Evolutionary conservation across 2,113 vertebrate species (phyloP).

Genomic region (Noctilio leporinus): DNA sequence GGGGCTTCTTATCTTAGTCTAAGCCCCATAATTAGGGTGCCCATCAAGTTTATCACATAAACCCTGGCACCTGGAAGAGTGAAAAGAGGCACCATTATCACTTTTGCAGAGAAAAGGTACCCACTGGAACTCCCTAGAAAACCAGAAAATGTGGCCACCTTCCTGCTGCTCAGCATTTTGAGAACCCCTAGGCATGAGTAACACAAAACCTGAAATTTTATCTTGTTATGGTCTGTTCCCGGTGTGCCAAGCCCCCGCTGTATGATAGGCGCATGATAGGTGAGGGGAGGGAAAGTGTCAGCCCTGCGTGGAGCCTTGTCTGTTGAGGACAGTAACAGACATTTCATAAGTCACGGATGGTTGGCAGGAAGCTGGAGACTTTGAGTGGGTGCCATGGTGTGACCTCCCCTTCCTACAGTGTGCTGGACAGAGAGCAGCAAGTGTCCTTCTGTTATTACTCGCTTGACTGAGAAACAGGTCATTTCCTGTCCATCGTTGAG

Average conservation of each 20-base stretch:
- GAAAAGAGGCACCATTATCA: neutral
- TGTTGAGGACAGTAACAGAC: accelerated
- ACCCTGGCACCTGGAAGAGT: neutral
- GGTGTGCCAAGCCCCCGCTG: neutral
- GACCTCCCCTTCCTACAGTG: accelerated
- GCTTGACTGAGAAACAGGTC: neutral
- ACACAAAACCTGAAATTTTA: neutral
- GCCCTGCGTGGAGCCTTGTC: accelerated
- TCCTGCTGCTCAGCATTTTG: accelerated
- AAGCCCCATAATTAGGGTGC: neutral
- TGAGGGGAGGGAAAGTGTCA: accelerated
- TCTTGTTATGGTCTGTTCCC: too few species aligned
- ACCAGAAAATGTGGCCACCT: accelerated
- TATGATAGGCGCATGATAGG: accelerated
- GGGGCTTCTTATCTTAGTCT: accelerated
- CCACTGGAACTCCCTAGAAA: neutral
- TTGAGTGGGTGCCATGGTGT: too few species aligned
- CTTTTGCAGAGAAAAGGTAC: neutral
- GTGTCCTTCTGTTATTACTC: too few species aligned
- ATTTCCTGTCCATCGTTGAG: too few species aligned
- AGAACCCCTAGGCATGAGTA: too few species aligned
- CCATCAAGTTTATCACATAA: neutral
- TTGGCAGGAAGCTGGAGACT: accelerated
- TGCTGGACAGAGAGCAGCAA: accelerated
- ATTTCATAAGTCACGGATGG: neutral